phyloP scores from a whole-genome alignment of 1,140 invertebrate species.

The Drosophila varians region DNA sequence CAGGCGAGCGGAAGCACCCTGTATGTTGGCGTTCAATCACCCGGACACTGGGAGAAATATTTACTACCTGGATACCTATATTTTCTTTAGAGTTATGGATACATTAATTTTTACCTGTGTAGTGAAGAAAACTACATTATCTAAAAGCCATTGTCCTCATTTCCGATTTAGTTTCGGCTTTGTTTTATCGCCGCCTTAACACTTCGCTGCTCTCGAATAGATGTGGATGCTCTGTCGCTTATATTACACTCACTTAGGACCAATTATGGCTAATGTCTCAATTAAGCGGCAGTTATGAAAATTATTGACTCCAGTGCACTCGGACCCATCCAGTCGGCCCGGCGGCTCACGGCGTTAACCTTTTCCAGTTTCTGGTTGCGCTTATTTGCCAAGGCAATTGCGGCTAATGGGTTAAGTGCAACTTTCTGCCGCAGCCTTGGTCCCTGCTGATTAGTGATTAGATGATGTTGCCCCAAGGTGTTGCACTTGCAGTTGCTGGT shows the following conservation, averaged over 20 bases:
- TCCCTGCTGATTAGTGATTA: conserved; percentile 50
- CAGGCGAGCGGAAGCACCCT: conserved; percentile 54
- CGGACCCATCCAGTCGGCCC: neutral
- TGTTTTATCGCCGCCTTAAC: conserved; percentile 53
- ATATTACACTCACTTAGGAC: conserved; percentile 70
- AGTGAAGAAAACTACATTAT: conserved; percentile 6
- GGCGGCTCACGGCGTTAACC: conserved; percentile 37
- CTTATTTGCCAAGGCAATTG: conserved; percentile 30
- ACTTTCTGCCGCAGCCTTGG: conserved; percentile 13
- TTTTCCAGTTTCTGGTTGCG: conserved; percentile 21
- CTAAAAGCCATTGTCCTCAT: conserved; percentile 39
- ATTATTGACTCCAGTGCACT: conserved; percentile 62
- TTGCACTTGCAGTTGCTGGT: conserved; percentile 7
- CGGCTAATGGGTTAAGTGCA: conserved; percentile 52
- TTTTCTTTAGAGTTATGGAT: too few species aligned
- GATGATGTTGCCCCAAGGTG: conserved; percentile 28
- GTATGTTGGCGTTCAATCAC: conserved; percentile 44
- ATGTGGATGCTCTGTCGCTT: conserved; percentile 49
- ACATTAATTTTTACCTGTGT: neutral
- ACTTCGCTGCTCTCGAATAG: conserved; percentile 56
- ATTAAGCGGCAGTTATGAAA: conserved; percentile 79
- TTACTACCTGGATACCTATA: too few species aligned
- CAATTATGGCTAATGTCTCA: conserved; percentile 79
- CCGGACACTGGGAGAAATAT: neutral
- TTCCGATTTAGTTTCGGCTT: conserved; percentile 24